Evolutionary conservation across 2,797 vertebrate species (phyloP), one percentile per base, ranked within the genome.

Genomic region (Chelonia mydas): DNA sequence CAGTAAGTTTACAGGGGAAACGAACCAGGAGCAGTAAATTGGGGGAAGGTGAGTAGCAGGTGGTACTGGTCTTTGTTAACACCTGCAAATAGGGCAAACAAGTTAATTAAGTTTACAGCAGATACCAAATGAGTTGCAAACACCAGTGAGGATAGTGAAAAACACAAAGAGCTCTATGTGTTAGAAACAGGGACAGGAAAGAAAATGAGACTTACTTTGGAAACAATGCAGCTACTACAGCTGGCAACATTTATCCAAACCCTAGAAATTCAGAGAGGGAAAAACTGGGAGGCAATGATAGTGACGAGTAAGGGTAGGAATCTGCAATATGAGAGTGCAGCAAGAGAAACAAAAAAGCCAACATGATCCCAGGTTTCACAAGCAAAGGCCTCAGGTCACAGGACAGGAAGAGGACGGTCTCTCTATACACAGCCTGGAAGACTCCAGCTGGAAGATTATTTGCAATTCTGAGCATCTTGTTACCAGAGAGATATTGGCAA

Each of bases 341-440:
- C 0, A 0, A 37, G 59, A 93, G 45, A 4, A 19, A 94, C 65
- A 78, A 12, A 86, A 93, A 82, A 61, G 61, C 0, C 0, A 72
- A 53, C 19, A 25, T 0, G 2, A 92, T 41, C 11, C 41, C 47
- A 0, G 13, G n/a, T 0, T 0, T 61, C 31, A 0, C 0, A 0
- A 3, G 33, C 55, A 68, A 17, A 27, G 51, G 51, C 11, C 13
- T n/a, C n/a, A 55, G 53, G 78, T 81, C 68, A 53, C 5, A 45
- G 83, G 61, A 68, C 7, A 6, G 41, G 50, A 77, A 90, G 53
- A 25, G 93, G 41, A 54, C 0, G 0, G 74, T 88, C 27, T 51
- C 1, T 13, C 74, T 5, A 1, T 88, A 89, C 59, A 57, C 0
- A 1, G 21, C 21, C 0, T 78, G 54, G 74, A 83, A 87, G 53